phyloP scores from a whole-genome alignment of 2,888 invertebrate species.

The Elmis aenea region DNA sequence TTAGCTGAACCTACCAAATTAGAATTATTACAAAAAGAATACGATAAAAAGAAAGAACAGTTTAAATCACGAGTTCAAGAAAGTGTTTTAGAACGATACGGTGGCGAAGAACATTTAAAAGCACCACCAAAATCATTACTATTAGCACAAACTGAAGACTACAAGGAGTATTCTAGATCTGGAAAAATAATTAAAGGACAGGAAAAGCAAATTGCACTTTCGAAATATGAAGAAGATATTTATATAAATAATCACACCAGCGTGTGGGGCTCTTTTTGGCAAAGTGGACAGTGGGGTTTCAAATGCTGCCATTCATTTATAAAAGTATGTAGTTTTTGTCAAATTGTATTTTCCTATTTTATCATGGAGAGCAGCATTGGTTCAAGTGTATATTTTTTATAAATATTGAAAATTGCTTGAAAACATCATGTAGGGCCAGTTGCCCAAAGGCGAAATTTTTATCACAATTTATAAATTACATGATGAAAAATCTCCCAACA shows the following conservation, averaged over 20 bases:
- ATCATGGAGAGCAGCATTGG: no score
- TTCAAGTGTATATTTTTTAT: no score
- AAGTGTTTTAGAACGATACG: constrained; percentile 86
- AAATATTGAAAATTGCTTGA: no score
- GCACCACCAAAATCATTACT: constrained; percentile 84
- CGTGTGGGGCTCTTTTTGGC: constrained; percentile 97
- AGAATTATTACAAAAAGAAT: constrained; percentile 85
- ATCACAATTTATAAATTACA: no score
- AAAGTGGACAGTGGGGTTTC: constrained; percentile 90
- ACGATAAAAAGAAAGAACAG: constrained; percentile 82
- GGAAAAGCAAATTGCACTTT: constrained; percentile 80
- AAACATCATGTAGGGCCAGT: no score
- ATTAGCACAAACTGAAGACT: constrained; percentile 92
- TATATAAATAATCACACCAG: constrained; percentile 88
- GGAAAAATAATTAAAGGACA: constrained; percentile 84
- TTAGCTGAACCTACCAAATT: constrained; percentile 97
- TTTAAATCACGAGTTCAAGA: constrained; percentile 82
- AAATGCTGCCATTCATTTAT: constrained; percentile 92
- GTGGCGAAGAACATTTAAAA: constrained; percentile 87
- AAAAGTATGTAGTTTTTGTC: constrained; percentile 54
- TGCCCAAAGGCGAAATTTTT: no score
- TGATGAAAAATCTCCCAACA: no score
- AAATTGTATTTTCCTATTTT: no score
- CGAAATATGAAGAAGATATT: constrained; percentile 91
- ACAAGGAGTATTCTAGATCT: constrained; percentile 90